phyloP scores from a whole-genome alignment of 1,140 invertebrate species.

The Atta cephalotes region DNA sequence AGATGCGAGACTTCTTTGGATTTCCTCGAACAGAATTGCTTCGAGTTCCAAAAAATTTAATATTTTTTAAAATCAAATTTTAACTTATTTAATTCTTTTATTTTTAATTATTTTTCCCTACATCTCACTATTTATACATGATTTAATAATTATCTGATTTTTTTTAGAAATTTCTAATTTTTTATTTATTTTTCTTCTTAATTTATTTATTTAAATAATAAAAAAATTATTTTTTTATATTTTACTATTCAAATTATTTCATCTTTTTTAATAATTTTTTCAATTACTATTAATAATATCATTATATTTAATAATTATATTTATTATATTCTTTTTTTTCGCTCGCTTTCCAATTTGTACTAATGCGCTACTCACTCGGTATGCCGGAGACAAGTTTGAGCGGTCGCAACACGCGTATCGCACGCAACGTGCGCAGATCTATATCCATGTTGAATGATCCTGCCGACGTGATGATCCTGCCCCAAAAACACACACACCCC shows the following conservation, averaged over 20 bases:
- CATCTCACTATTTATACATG: no score
- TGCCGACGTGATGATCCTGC: slow-evolving; percentile 97
- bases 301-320: no score
- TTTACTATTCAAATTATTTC: no score
- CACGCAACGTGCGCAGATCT: slow-evolving; percentile 99
- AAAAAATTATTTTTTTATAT: no score
- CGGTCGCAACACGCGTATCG: slow-evolving; percentile 99
- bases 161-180: no score
- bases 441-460: slow-evolving; percentile 90
- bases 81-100: no score
- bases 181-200: slow-evolving; percentile 80
- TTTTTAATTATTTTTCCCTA: no score
- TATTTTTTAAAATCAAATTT: no score
- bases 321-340: background rate
- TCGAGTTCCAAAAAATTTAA: background rate
- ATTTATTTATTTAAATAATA: no score
- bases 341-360: slow-evolving; percentile 76
- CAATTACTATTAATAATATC: no score
- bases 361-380: slow-evolving; percentile 97
- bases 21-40: background rate
- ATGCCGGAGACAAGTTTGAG: slow-evolving; percentile 99
- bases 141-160: no score
- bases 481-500: slow-evolving; percentile 87
- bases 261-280: no score
- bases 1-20: slow-evolving; percentile 4